phyloP scores from a whole-genome alignment of 92 coral and sea anemone genomes.

The Paramuricea clavata region DNA sequence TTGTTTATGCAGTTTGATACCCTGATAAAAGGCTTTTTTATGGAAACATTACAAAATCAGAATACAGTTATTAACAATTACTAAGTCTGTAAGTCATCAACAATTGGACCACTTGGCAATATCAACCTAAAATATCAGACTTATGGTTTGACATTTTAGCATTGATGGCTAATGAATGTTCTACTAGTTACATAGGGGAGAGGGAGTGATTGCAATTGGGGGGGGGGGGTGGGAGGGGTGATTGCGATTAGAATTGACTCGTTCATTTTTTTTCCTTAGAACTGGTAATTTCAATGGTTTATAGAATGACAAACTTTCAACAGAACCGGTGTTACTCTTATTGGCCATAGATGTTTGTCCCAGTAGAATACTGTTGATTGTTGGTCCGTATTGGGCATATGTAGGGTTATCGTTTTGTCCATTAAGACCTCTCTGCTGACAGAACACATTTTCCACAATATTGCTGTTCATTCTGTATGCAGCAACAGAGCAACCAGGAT shows the following conservation, averaged over 20 bases:
- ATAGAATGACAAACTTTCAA: background rate
- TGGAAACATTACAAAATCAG: too few relatives aligned
- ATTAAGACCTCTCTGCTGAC: conserved; percentile 55
- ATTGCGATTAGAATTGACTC: background rate
- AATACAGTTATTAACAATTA: too few relatives aligned
- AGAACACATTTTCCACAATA: conserved; percentile 54
- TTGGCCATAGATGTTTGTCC: conserved; percentile 62
- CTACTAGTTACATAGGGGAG: too few relatives aligned
- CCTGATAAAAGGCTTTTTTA: too few relatives aligned
- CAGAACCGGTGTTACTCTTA: conserved; percentile 34
- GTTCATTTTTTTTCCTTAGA: background rate
- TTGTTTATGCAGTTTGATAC: too few relatives aligned
- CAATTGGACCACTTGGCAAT: too few relatives aligned
- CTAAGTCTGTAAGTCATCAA: too few relatives aligned
- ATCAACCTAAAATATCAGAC: too few relatives aligned
- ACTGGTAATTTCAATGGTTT: conserved; percentile 26
- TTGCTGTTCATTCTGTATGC: conserved; percentile 43
- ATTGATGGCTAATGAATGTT: too few relatives aligned
- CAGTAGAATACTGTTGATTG: conserved; percentile 60
- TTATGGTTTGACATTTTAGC: too few relatives aligned
- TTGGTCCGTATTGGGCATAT: conserved; percentile 64
- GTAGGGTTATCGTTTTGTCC: conserved; percentile 72
- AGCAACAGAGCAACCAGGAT: conserved; percentile 31
- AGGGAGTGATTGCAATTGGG: too few relatives aligned
- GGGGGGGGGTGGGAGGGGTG: too few relatives aligned